Base-by-base conservation (phyloP, 2,888 invertebrate genomes). In the Trichopoda pennipes region DNA sequence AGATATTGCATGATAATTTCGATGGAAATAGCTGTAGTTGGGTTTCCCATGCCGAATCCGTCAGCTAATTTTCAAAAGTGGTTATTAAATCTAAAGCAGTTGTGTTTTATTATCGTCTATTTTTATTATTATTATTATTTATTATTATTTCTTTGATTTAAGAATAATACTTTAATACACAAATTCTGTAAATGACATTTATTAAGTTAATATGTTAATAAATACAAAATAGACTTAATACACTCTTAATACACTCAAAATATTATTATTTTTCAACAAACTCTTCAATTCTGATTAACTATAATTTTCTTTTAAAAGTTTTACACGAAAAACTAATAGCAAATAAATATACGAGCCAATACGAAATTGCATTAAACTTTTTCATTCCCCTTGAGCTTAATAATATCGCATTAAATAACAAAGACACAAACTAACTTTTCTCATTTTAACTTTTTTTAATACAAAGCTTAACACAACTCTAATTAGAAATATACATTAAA, bases 401-500 rank as follows among this genome's bases (percentile, higher is more conserved):
- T 55, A 68, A 63, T 66, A 80, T 23, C 42, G 70, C 42, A 66
- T 61, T 68, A 73, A 81, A 63, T 55, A 28, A 38, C 23, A 56
- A 70, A 49, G 12, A 23, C 72, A 61, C 3, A 58, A 58, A 74
- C 32, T 70, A 82, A 82, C 78, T 82, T 81, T 75, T 82, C 63
- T 61, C 70, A 70, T 73, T 78, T 75, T 32, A 60, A 70, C 53
- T 74, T 80, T 51, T 38, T 44, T 35, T 68, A 49, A 68, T 69
- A 73, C 58, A 68, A 69, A 78, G 73, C 69, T 82, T 79, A 79
- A 79, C 70, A 66, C 66, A 79, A 70, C 75, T 72, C 75, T 82
- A 82, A 82, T 82, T 82, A 82, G 79, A 82, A 79, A 82, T 47
- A 63, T 82, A 61, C 75, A 82, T 82, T 82, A 38, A 38, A 38